These are phyloP conservation scores for Naso thynnoides DNA, from an alignment of 2,797 vertebrate genomes.

Conservation along the genomic window DNA sequence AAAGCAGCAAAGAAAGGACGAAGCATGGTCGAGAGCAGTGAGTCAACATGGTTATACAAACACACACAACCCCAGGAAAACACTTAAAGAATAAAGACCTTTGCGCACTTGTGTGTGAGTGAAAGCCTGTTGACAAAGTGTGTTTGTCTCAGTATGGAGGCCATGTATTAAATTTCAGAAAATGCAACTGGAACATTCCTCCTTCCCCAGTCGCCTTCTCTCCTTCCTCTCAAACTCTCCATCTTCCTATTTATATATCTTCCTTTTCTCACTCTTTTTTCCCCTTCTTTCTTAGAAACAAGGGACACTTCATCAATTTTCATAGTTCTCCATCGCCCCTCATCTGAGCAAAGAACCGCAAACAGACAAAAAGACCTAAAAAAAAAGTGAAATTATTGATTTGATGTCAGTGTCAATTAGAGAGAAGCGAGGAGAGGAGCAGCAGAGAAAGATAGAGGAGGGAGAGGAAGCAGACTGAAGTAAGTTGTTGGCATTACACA, in stretches of 20 bases:
- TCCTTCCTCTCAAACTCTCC: background rate
- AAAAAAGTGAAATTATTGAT: constrained; percentile 81
- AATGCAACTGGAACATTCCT: constrained; percentile 14
- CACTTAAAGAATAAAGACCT: constrained; percentile 13
- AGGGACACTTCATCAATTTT: constrained; percentile 54
- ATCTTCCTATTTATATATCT: constrained; percentile 13
- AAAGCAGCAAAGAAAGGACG: constrained; percentile 38
- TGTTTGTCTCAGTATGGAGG: constrained; percentile 13
- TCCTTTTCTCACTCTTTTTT: constrained; percentile 14
- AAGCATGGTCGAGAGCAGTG: constrained; percentile 1
- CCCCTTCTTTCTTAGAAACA: constrained; percentile 41
- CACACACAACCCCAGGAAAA: constrained; percentile 12
- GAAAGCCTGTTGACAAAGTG: constrained; percentile 38
- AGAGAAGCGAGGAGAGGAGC: constrained; percentile 47
- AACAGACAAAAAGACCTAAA: constrained; percentile 68
- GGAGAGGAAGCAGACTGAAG: constrained; percentile 30
- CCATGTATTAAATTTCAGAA: constrained; percentile 33
- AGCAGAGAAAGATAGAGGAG: constrained; percentile 22
- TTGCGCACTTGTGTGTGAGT: constrained; percentile 1
- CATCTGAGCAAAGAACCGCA: constrained; percentile 58
- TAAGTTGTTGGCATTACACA: constrained; percentile 16
- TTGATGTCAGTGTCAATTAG: constrained; percentile 81
- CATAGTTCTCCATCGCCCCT: constrained; percentile 39
- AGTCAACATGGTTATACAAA: constrained; percentile 43
- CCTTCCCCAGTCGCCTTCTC: too few relatives aligned